Percentiles rank a stretch among this genome's conserved stretches.
These are phyloP conservation scores for Brotula barbata DNA, from an alignment of 2,797 vertebrate genomes.

Conservation along the genomic window DNA sequence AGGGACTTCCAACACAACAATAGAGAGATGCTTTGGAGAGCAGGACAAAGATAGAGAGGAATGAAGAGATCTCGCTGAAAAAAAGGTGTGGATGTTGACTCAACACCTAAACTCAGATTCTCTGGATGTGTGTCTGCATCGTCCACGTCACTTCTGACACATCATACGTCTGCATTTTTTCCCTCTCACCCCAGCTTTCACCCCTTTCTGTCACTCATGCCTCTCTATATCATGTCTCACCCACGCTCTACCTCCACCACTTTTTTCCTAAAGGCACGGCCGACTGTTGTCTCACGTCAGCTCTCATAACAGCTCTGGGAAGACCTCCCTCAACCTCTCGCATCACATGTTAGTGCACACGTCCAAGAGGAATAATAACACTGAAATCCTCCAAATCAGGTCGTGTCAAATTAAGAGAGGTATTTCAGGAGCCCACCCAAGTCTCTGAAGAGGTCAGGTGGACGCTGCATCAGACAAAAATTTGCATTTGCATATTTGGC, in stretches of 20 bases:
- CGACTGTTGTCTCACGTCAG: conserved; percentile 67
- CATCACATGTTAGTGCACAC: conserved; percentile 71
- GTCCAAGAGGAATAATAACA: conserved; percentile 70
- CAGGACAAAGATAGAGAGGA: conserved; percentile 38
- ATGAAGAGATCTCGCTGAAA: conserved; percentile 24
- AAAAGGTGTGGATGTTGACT: conserved; percentile 36
- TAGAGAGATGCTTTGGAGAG: conserved; percentile 67
- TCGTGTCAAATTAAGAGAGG: conserved; percentile 75
- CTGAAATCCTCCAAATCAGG: conserved; percentile 75
- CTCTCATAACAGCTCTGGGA: conserved; percentile 65
- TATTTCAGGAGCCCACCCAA: conserved; percentile 75
- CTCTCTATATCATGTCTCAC: conserved; percentile 14
- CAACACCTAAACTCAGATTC: conserved; percentile 31
- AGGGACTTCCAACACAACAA: conserved; percentile 75
- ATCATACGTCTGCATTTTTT: too few species aligned
- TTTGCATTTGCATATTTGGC: conserved; percentile 72
- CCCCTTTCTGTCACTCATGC: conserved; percentile 36
- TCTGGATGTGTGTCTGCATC: conserved; percentile 40
- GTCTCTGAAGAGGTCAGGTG: conserved; percentile 64
- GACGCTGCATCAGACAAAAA: conserved; percentile 56
- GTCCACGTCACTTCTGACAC: background rate
- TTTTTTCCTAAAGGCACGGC: conserved; percentile 54
- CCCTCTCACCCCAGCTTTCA: background rate
- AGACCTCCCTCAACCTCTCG: conserved; percentile 70
- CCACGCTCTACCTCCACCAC: conserved; percentile 19